phyloP scores from a whole-genome alignment of 1,140 invertebrate genomes.

The Agrilus planipennis region DNA sequence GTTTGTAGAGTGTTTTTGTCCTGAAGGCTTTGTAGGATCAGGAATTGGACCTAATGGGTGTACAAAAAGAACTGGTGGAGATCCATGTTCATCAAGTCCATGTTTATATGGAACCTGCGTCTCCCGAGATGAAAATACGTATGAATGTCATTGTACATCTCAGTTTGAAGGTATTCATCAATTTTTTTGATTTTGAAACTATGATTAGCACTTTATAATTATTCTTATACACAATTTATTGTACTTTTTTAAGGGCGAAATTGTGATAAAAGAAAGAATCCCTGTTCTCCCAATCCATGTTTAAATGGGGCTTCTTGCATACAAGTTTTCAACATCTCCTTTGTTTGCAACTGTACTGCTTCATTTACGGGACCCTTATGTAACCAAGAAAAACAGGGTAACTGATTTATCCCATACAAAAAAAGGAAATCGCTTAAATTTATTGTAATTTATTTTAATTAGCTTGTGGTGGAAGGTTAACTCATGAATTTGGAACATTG shows the following conservation, averaged over 20 bases:
- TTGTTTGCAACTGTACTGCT: conserved; percentile 44
- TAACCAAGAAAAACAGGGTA: conserved; percentile 36
- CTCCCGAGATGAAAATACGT: conserved; percentile 28
- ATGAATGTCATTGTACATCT: conserved; percentile 44
- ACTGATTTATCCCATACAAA: conserved; percentile 20
- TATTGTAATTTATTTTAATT: conserved; percentile 15
- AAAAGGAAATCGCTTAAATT: neutral
- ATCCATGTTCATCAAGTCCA: conserved; percentile 49
- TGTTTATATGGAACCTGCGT: conserved; percentile 56
- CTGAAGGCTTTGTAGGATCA: conserved; percentile 61
- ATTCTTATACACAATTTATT: too few species aligned
- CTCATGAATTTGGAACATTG: conserved; percentile 44
- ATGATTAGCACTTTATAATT: too few species aligned
- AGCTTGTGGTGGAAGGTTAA: conserved; percentile 55
- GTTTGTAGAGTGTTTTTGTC: conserved; percentile 65
- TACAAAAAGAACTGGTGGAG: conserved; percentile 20
- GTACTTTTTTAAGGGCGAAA: conserved; percentile 36
- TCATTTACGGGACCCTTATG: conserved; percentile 46
- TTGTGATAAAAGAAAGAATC: conserved; percentile 45
- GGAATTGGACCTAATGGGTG: conserved; percentile 78
- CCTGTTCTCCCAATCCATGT: conserved; percentile 64
- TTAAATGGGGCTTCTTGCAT: conserved; percentile 71
- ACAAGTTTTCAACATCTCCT: conserved; percentile 29
- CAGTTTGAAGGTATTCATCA: conserved; percentile 42
- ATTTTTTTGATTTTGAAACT: neutral